A percentile compares a stretch with the other conserved stretches of the same genome.
phyloP scores from a whole-genome alignment of 2,888 invertebrate species.

The Epirrhoe alternata region DNA sequence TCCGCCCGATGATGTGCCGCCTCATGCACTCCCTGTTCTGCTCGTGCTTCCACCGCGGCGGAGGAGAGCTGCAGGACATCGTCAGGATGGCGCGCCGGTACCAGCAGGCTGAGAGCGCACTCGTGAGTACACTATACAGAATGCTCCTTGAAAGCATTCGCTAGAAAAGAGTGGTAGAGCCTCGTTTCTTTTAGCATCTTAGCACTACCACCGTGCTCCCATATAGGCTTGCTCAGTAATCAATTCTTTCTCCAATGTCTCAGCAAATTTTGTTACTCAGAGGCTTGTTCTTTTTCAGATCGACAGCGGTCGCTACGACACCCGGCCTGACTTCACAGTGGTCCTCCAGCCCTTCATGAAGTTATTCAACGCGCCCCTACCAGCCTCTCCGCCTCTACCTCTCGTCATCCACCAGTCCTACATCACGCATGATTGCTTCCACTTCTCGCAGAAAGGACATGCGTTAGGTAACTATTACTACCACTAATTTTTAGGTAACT shows the following conservation, averaged over 20 bases:
- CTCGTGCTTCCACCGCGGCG: constrained; percentile 88
- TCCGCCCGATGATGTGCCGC: constrained; percentile 87
- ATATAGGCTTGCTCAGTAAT: too few relatives aligned
- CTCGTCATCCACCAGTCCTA: constrained; percentile 88
- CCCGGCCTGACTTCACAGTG: constrained; percentile 88
- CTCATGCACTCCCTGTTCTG: constrained; percentile 90
- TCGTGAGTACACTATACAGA: constrained; percentile 75
- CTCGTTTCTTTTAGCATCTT: too few relatives aligned
- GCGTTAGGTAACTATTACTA: constrained; percentile 66
- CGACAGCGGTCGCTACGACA: constrained; percentile 87
- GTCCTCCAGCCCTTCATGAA: constrained; percentile 90
- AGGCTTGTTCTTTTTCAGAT: too few relatives aligned
- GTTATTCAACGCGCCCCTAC: constrained; percentile 86
- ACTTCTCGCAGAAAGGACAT: constrained; percentile 92
- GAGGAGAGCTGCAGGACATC: constrained; percentile 84
- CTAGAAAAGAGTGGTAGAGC: too few relatives aligned
- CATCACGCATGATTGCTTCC: constrained; percentile 91
- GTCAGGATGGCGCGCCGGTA: constrained; percentile 86
- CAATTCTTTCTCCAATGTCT: too few relatives aligned
- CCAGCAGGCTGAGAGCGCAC: constrained; percentile 87
- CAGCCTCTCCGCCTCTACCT: constrained; percentile 65
- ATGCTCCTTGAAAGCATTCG: too few relatives aligned
- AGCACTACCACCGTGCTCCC: too few relatives aligned
- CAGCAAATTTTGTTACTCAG: too few relatives aligned
- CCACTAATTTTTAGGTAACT: too few relatives aligned